A percentile compares a stretch with the other conserved stretches of the same genome.
These are phyloP conservation scores for Picathartes gymnocephalus DNA, from an alignment of 2,113 vertebrate species.

Conservation along the genomic window DNA sequence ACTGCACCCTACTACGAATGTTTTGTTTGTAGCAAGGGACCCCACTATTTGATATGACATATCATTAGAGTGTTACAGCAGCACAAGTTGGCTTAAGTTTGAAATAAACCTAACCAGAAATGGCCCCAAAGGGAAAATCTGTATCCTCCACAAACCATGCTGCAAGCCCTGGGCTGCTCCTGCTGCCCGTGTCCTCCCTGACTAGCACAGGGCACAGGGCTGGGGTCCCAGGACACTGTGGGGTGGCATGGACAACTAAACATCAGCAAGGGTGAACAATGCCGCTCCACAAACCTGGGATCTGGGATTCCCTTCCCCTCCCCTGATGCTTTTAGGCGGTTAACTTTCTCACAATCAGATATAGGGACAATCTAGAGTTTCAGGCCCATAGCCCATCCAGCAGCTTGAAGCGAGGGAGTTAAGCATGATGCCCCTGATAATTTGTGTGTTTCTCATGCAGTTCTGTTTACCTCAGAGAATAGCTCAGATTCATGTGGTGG, in stretches of 20 bases:
- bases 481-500: slow-evolving; percentile 84
- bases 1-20: background rate
- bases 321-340: slow-evolving; percentile 48
- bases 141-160: background rate
- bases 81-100: background rate
- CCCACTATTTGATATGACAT: background rate
- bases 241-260: background rate
- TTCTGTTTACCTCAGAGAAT: slow-evolving; percentile 87
- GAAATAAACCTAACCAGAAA: background rate
- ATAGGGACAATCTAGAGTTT: slow-evolving; percentile 71
- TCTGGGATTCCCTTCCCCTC: background rate
- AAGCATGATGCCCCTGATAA: slow-evolving; percentile 79
- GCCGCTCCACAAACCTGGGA: rapidly evolving
- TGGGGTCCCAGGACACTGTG: background rate
- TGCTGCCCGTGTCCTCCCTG: rapidly evolving
- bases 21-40: background rate
- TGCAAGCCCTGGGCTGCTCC: background rate
- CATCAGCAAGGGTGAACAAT: background rate
- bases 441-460: slow-evolving; percentile 89
- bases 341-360: slow-evolving; percentile 78
- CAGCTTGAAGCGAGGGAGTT: slow-evolving; percentile 68
- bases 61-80: background rate
- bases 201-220: rapidly evolving
- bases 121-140: background rate
- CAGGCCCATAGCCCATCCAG: slow-evolving; percentile 60